Base-by-base conservation (phyloP, 2,113 vertebrate genomes). In the Trematomus loennbergii region DNA sequence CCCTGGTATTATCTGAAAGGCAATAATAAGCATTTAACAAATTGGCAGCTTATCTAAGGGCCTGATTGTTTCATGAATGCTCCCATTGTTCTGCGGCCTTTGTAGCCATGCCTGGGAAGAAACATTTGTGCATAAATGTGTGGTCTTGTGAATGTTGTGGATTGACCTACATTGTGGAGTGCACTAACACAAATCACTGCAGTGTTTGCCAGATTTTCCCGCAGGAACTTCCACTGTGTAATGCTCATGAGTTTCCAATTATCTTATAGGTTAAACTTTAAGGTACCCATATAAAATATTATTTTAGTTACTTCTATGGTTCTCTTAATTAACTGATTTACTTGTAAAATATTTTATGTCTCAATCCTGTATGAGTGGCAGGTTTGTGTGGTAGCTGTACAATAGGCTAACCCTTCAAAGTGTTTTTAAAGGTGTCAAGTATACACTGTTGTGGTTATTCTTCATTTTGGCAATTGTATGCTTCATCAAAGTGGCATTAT, bases 1-100 rank as follows among this genome's bases (percentile, higher is more conserved):
- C 25, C 63, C 63, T 29, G 59, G 85, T 69, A 81, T 92, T 87
- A 80, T 91, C 95, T 96, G 87, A 84, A 92, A 87, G 55, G 10
- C 68, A 88, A 89, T 78, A 86, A 88, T 33, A 84, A 83, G 83
- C n/a, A 0, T 89, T 92, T 74, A 83, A 78, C 70, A 72, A 82
- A 72, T 84, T 88, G 87, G 78, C 85, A 91, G 76, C 65, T 79
- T 77, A 88, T 89, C 75, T 49, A 86, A 72, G 62, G 48, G 65
- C 36, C 17, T n/a, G n/a, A 54, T 61, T 61, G 48, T 83, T 86
- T 79, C 48, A 83, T 90, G 80, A 93, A 92, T 88, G 83, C 50
- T 52, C 72, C 82, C 72, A 86, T 89, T 88, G 87, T 90, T 76
- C 29, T 6, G 2, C 2, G n/a, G 68, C 46, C 63, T 85, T 86